These are phyloP conservation scores for Poeciliopsis turrubarensis DNA, from an alignment of 2,113 vertebrate genomes.

Conservation along the genomic window DNA sequence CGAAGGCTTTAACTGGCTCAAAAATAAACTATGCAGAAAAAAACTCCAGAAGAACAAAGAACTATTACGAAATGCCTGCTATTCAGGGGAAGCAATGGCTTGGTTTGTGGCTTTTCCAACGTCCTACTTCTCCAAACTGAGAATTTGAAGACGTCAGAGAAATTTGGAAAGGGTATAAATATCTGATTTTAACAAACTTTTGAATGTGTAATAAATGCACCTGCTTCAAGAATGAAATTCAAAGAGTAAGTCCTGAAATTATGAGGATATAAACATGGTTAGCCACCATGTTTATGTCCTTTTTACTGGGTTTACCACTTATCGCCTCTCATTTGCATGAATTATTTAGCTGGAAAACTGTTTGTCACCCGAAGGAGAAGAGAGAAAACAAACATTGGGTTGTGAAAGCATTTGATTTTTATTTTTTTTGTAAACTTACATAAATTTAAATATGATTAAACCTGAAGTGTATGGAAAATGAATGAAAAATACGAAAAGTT, in stretches of 20 bases:
- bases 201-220: neutral
- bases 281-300: neutral
- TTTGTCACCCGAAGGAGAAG: neutral
- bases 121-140: conserved; percentile 3
- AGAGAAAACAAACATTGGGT: neutral
- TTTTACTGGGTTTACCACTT: conserved; percentile 1
- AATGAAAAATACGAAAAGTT: neutral
- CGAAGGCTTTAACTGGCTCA: neutral
- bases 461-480: neutral
- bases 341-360: neutral
- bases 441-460: neutral
- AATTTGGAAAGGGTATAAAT: too few species aligned
- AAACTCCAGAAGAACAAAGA: neutral
- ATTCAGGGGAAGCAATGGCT: neutral
- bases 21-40: neutral
- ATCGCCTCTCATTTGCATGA: neutral
- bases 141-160: neutral
- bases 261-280: neutral
- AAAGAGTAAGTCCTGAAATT: neutral
- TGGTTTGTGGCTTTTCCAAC: conserved; percentile 5
- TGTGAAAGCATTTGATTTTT: neutral
- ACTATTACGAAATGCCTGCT: accelerated
- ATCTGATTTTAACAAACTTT: neutral
- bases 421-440: neutral
- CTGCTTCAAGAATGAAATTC: neutral